These are phyloP conservation scores for Mesoligia furuncula DNA, from an alignment of 2,888 invertebrate genomes.

Conservation along the genomic window DNA sequence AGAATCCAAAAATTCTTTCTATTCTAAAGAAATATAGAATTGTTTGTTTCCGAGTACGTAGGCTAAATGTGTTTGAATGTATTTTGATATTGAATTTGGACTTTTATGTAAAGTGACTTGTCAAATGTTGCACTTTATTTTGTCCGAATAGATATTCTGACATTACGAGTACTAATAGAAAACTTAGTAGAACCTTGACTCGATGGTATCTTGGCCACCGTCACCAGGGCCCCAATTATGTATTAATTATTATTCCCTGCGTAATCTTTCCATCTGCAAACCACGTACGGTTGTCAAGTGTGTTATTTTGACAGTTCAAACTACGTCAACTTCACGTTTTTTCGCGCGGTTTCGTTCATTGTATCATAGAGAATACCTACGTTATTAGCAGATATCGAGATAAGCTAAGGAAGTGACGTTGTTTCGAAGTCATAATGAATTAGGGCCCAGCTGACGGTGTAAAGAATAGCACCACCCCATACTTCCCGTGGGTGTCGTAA, in stretches of 20 bases:
- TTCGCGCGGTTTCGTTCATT: background rate
- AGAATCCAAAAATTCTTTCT: conserved; percentile 27
- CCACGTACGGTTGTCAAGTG: background rate
- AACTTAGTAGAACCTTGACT: background rate
- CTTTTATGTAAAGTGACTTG: conserved; percentile 3
- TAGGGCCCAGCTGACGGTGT: background rate
- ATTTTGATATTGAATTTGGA: conserved; percentile 23
- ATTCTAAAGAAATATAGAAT: conserved; percentile 31
- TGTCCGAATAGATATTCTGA: background rate
- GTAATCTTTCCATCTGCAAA: background rate
- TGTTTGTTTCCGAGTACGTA: conserved; percentile 29
- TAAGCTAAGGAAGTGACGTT: too few species aligned
- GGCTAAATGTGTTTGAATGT: conserved; percentile 5
- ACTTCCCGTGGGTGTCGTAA: too few species aligned
- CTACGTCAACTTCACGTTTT: background rate
- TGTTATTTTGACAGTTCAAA: background rate
- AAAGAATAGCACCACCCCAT: too few species aligned
- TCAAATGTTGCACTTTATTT: conserved; percentile 4
- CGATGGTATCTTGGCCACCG: background rate
- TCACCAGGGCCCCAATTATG: too few species aligned
- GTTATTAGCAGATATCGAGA: too few species aligned
- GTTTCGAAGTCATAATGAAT: too few species aligned
- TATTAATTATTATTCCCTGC: too few species aligned
- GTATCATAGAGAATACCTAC: background rate
- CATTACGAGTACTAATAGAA: background rate